Conservation (phyloP, 2,113 vertebrate species). For the Python bivittatus region DNA sequence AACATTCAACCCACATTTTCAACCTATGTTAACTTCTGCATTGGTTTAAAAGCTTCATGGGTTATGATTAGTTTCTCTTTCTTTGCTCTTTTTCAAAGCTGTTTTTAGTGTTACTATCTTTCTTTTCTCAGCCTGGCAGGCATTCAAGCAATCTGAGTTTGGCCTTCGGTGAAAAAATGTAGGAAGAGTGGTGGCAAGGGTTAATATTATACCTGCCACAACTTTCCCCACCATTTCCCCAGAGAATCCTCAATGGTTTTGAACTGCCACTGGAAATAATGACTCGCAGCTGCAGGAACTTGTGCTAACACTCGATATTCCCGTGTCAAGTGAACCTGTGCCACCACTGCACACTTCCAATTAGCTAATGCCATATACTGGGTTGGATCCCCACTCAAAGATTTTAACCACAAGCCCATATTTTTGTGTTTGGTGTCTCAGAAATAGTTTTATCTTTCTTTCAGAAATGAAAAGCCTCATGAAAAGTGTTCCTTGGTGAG, state of each 20-base stretch:
- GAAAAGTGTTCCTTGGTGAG: slow-evolving; percentile 7
- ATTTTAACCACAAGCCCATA: slow-evolving; percentile 38
- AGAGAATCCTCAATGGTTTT: slow-evolving; percentile 71
- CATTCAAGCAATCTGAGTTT: slow-evolving; percentile 64
- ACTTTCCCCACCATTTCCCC: slow-evolving; percentile 70
- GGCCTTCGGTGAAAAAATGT: slow-evolving; percentile 68
- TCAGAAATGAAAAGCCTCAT: neutral
- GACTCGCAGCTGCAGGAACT: slow-evolving; percentile 73
- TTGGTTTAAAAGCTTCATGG: neutral
- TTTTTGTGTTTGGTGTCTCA: slow-evolving; percentile 36
- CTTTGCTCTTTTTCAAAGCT: neutral
- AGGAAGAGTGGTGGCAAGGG: slow-evolving; percentile 74
- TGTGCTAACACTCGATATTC: slow-evolving; percentile 72
- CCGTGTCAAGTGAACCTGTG: slow-evolving; percentile 54
- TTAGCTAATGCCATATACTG: slow-evolving; percentile 38
- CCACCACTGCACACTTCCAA: slow-evolving; percentile 66
- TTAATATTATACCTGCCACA: slow-evolving; percentile 76
- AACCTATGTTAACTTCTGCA: neutral
- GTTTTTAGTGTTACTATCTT: slow-evolving; percentile 35
- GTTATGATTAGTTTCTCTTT: neutral
- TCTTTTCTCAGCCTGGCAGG: slow-evolving; percentile 65
- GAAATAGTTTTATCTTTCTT: slow-evolving; percentile 28
- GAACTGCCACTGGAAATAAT: slow-evolving; percentile 78
- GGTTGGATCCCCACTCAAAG: slow-evolving; percentile 42
- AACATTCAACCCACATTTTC: neutral